Percentiles rank a stretch among this genome's conserved stretches.
Conservation (phyloP, 1,140 invertebrate species). For the Drosophila prosaltans region DNA sequence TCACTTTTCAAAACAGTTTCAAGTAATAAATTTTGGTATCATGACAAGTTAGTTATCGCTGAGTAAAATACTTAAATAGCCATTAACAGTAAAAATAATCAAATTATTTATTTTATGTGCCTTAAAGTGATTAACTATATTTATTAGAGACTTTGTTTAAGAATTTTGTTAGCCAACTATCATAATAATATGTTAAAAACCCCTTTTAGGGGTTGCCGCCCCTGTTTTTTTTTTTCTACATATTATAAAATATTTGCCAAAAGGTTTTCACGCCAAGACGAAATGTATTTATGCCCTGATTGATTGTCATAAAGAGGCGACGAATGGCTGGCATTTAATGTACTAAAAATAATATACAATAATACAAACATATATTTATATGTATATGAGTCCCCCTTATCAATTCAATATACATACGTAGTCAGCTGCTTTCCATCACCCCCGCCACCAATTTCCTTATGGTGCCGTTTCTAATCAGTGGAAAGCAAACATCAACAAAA, state of each 20-base stretch:
- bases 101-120: no score
- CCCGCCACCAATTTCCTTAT: slow-evolving; percentile 16
- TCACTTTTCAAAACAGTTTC: no score
- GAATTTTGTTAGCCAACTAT: no score
- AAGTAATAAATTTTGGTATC: no score
- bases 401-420: slow-evolving; percentile 33
- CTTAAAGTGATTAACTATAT: no score
- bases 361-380: neutral
- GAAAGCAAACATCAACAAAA: slow-evolving; percentile 47
- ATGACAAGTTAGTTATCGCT: no score
- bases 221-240: neutral
- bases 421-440: slow-evolving; percentile 42
- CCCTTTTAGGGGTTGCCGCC: neutral
- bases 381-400: slow-evolving; percentile 19
- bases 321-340: slow-evolving; percentile 8
- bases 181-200: no score
- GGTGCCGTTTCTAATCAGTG: slow-evolving; percentile 27
- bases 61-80: no score
- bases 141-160: no score
- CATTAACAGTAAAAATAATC: no score
- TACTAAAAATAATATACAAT: neutral
- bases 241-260: slow-evolving; percentile 9
- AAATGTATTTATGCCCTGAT: slow-evolving; percentile 46
- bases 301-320: slow-evolving; percentile 35
- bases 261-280: slow-evolving; percentile 36